Conservation (phyloP, 2,797 vertebrate genomes). For the Gymnocypris eckloni region DNA sequence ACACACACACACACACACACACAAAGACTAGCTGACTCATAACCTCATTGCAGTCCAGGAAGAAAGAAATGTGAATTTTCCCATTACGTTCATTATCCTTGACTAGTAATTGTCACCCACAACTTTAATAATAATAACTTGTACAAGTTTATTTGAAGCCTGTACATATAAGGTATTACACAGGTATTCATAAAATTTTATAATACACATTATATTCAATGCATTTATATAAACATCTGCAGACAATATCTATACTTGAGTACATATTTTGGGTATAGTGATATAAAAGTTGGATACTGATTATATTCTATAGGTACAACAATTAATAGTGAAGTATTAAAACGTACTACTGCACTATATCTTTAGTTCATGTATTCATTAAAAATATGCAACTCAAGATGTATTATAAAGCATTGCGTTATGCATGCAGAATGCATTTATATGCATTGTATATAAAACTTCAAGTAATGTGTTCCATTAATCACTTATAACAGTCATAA, state of each 20-base stretch:
- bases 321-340: not conserved
- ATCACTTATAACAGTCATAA: not conserved
- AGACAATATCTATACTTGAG: not conserved
- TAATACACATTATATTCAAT: not conserved
- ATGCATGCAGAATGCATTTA: not conserved
- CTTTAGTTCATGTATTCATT: not conserved
- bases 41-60: not conserved
- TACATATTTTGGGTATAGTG: not conserved
- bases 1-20: not conserved
- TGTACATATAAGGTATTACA: not conserved
- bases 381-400: not conserved
- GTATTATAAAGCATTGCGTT: not conserved
- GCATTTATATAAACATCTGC: not conserved
- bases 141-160: not conserved
- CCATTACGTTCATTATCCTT: not conserved
- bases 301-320: not conserved
- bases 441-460: not conserved
- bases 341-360: not conserved
- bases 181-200: not conserved
- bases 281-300: not conserved
- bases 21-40: not conserved
- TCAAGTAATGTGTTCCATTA: not conserved
- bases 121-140: not conserved
- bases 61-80: not conserved
- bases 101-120: not conserved